Evolutionary conservation across 2,797 vertebrate species (phyloP).

Genomic region (Aratinga solstitialis): DNA sequence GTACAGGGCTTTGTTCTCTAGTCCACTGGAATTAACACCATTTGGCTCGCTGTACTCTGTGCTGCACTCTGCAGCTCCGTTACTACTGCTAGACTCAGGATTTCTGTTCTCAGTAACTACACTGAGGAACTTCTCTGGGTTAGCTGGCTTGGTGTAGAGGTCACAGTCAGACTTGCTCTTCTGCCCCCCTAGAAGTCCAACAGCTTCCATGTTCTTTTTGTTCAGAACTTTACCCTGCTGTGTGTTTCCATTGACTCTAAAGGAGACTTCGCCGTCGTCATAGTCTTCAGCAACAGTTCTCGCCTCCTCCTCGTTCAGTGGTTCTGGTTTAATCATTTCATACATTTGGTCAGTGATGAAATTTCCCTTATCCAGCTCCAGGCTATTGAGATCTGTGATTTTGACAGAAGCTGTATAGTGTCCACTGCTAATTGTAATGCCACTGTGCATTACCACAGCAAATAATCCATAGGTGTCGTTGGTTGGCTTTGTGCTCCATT

Average conservation of each 20-base stretch:
- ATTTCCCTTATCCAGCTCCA: conserved; percentile 72
- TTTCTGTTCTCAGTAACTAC: conserved; percentile 65
- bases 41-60: background rate
- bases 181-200: conserved; percentile 93
- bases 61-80: conserved; percentile 11
- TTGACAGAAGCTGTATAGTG: conserved; percentile 95
- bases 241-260: conserved; percentile 75
- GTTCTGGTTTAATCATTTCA: conserved; percentile 69
- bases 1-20: conserved; percentile 66
- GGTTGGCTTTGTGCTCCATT: conserved; percentile 90
- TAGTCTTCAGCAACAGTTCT: conserved; percentile 74
- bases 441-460: conserved; percentile 97
- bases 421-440: conserved; percentile 95
- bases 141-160: conserved; percentile 77
- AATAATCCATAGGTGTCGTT: conserved; percentile 89
- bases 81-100: conserved; percentile 52
- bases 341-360: conserved; percentile 61
- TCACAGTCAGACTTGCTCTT: conserved; percentile 87
- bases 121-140: conserved; percentile 77
- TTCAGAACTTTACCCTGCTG: conserved; percentile 77
- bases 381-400: conserved; percentile 83
- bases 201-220: conserved; percentile 87
- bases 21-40: background rate
- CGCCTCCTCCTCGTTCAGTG: conserved; percentile 79
- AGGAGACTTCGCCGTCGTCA: conserved; percentile 85